phyloP scores from a whole-genome alignment of 2,888 invertebrate genomes.

The Folsomia candida region DNA sequence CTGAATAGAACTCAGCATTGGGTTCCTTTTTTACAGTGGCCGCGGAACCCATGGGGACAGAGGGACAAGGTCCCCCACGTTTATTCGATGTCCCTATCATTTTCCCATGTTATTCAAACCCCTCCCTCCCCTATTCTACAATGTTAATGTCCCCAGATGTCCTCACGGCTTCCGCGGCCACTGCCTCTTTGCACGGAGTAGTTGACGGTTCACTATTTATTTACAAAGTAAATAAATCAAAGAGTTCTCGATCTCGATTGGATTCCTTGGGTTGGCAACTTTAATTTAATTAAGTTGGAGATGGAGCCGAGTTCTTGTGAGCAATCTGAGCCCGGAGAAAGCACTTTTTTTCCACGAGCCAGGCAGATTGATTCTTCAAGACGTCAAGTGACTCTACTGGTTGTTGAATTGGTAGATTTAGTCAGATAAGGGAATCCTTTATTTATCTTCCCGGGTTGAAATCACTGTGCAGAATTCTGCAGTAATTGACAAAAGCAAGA shows the following conservation, averaged over 20 bases:
- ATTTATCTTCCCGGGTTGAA: no score
- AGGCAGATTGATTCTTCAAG: background rate
- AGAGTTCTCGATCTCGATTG: conserved; percentile 8
- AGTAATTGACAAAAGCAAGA: no score
- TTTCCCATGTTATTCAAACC: no score
- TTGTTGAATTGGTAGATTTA: background rate
- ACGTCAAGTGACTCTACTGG: background rate
- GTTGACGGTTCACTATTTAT: conserved; percentile 5
- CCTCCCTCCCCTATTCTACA: no score
- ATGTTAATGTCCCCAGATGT: no score
- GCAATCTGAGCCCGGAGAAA: background rate
- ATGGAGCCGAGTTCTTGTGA: background rate
- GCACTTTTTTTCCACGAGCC: background rate
- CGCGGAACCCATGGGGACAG: no score
- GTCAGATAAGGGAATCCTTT: background rate
- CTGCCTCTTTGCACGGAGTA: no score
- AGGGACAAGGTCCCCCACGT: no score
- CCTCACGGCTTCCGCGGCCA: no score
- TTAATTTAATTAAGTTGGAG: conserved; percentile 20
- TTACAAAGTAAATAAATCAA: conserved; percentile 24
- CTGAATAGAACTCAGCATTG: background rate
- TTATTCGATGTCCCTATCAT: no score
- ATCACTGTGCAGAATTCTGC: no score
- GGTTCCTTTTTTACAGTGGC: no score
- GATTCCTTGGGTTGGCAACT: background rate